phyloP scores from a whole-genome alignment of 2,113 vertebrate species.

The Hemiscyllium ocellatum region DNA sequence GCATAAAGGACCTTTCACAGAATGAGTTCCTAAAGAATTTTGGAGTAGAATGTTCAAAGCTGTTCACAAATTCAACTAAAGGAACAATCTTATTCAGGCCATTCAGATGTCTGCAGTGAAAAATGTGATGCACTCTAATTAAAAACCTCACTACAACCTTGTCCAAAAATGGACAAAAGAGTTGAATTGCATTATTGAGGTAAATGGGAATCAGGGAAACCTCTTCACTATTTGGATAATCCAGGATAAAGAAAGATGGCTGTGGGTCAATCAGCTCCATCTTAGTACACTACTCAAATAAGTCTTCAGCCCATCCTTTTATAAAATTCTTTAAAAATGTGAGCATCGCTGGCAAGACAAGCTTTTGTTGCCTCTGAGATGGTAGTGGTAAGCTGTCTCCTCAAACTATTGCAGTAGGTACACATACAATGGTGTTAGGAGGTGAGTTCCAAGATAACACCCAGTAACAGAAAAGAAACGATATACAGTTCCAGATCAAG shows the following conservation, averaged over 20 bases:
- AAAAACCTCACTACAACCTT: neutral
- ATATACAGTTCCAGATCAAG: neutral
- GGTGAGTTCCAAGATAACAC: neutral
- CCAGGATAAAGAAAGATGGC: neutral
- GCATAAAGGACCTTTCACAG: too few relatives aligned
- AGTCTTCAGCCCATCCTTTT: neutral
- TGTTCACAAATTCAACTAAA: neutral
- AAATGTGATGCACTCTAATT: neutral
- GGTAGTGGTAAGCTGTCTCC: neutral
- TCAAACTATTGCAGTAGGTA: neutral
- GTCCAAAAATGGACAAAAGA: neutral
- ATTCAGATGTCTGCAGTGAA: neutral
- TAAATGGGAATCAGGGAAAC: neutral
- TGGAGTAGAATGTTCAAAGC: neutral
- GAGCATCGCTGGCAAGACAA: neutral
- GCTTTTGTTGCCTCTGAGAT: neutral
- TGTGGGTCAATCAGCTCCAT: neutral
- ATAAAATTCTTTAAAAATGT: neutral
- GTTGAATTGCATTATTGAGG: neutral
- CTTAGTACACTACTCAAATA: neutral
- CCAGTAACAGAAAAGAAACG: neutral
- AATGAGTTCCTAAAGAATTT: neutral
- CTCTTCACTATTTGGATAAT: neutral
- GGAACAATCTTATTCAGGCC: neutral
- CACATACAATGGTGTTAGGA: neutral